Evolutionary conservation across 2,113 vertebrate species (phyloP).

Genomic region (Micromys minutus): DNA sequence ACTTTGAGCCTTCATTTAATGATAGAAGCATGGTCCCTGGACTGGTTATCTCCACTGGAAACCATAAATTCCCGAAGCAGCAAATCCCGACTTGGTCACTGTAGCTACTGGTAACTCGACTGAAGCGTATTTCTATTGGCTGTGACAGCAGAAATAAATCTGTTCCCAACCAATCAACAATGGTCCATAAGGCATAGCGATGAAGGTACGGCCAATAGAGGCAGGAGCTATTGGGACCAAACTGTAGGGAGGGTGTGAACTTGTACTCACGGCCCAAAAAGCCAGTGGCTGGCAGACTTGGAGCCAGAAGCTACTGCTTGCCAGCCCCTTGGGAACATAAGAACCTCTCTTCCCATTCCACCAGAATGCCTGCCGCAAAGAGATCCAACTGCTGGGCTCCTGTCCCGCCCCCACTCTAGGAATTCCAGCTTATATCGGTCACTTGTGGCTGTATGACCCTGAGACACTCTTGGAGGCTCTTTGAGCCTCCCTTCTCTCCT

Average conservation of each 20-base stretch:
- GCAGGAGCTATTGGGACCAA: neutral
- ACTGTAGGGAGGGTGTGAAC: rapidly evolving
- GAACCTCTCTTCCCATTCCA: rapidly evolving
- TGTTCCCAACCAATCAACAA: conserved; percentile 87
- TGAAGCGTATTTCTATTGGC: conserved; percentile 87
- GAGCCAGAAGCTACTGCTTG: neutral
- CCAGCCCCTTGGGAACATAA: neutral
- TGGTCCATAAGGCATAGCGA: conserved; percentile 86
- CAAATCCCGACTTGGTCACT: conserved; percentile 92
- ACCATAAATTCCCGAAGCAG: conserved; percentile 90
- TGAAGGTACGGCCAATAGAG: conserved; percentile 83
- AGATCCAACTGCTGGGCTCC: neutral
- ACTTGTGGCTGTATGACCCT: neutral
- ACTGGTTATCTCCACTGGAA: conserved; percentile 81
- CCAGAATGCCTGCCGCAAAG: too few relatives aligned
- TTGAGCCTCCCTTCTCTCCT: neutral
- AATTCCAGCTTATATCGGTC: neutral
- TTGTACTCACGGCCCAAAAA: neutral
- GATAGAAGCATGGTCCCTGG: neutral
- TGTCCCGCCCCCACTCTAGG: neutral
- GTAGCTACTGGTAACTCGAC: conserved; percentile 88
- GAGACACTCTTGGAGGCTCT: neutral
- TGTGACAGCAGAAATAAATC: conserved; percentile 91
- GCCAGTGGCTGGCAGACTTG: too few relatives aligned
- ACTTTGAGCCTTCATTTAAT: neutral